These are phyloP conservation scores for Vollenhovia emeryi DNA, from an alignment of 1,140 invertebrate genomes.

Conservation along the genomic window DNA sequence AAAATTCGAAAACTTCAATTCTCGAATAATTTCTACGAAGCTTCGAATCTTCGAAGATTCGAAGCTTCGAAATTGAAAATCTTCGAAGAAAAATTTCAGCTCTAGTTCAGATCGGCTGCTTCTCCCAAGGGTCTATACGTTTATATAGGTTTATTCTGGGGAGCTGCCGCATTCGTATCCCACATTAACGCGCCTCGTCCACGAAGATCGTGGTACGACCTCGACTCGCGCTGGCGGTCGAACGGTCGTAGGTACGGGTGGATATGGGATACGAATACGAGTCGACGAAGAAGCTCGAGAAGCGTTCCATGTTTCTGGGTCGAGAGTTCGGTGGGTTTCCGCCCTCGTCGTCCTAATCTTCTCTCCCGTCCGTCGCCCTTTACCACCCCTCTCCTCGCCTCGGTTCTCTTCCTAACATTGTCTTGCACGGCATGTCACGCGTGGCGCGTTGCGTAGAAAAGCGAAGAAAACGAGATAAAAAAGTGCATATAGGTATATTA, in stretches of 20 bases:
- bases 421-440: slow-evolving; percentile 57
- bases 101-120: too few relatives aligned
- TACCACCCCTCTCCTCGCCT: neutral
- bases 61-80: too few relatives aligned
- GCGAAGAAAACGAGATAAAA: slow-evolving; percentile 66
- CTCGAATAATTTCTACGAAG: too few relatives aligned
- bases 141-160: too few relatives aligned
- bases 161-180: too few relatives aligned
- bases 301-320: neutral
- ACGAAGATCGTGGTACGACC: neutral
- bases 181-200: too few relatives aligned
- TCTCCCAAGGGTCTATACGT: too few relatives aligned
- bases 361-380: neutral
- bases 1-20: too few relatives aligned
- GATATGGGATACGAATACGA: neutral
- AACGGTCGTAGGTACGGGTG: neutral
- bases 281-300: neutral
- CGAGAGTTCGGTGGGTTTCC: neutral
- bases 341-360: slow-evolving; percentile 1
- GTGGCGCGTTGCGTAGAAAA: slow-evolving; percentile 50
- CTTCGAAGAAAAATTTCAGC: too few relatives aligned
- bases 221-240: neutral
- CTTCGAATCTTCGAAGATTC: too few relatives aligned
- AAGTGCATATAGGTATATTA: slow-evolving; percentile 69
- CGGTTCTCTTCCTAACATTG: slow-evolving; percentile 44